Evolutionary conservation across 2,797 vertebrate species (phyloP).

Genomic region (Falco berigora): DNA sequence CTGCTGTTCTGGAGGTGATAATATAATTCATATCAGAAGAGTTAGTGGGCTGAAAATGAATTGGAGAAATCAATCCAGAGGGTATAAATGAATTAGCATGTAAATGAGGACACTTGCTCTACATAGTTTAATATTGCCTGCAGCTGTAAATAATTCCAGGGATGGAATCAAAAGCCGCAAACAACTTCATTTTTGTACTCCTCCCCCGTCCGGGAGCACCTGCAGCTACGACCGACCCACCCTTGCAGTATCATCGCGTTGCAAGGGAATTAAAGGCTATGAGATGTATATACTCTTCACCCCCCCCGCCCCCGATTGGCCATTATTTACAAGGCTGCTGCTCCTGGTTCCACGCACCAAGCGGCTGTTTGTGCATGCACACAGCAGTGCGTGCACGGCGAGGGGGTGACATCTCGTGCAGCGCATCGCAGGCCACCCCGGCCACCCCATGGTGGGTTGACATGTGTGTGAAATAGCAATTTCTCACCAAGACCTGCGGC

Average conservation of each 20-base stretch:
- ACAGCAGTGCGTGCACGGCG: rapidly evolving
- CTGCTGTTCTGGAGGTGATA: conserved; percentile 68
- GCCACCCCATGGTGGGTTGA: background rate
- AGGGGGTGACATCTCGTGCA: background rate
- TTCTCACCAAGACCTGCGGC: background rate
- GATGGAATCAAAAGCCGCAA: conserved; percentile 71
- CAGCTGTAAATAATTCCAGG: conserved; percentile 84
- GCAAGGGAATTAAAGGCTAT: conserved; percentile 2
- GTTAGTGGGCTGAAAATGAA: conserved; percentile 88
- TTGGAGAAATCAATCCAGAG: conserved; percentile 91
- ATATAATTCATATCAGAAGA: conserved; percentile 74
- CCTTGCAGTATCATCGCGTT: background rate
- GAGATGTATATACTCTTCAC: background rate
- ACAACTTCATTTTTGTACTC: conserved; percentile 73
- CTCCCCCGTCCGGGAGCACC: conserved; percentile 36
- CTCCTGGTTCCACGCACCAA: background rate
- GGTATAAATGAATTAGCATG: conserved; percentile 99
- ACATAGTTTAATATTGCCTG: conserved; percentile 93
- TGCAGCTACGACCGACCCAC: conserved; percentile 16
- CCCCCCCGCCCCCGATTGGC: background rate
- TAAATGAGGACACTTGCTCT: conserved; percentile 98
- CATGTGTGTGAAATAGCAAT: background rate
- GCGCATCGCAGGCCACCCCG: rapidly evolving
- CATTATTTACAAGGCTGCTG: conserved; percentile 24
- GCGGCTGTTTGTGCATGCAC: background rate